These are phyloP conservation scores for Odontocolon sp. DNA, from an alignment of 2,888 invertebrate species.

Conservation along the genomic window DNA sequence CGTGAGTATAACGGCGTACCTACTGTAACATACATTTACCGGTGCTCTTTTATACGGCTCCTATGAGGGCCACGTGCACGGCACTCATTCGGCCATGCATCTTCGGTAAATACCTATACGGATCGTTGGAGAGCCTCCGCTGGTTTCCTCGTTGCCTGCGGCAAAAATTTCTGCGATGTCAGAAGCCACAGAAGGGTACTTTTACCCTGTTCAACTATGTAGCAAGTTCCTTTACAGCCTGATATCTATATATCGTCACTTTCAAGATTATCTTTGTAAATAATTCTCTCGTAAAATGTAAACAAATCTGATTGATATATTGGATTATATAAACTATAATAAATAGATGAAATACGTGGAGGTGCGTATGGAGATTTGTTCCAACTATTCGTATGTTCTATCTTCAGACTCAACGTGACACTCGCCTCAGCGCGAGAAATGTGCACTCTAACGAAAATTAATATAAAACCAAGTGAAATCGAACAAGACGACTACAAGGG, in stretches of 20 bases:
- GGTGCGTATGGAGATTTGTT: too few species aligned
- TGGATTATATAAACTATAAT: too few species aligned
- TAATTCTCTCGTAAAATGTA: too few species aligned
- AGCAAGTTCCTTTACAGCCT: background rate
- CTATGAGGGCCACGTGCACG: slow-evolving; percentile 62
- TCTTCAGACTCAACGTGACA: too few species aligned
- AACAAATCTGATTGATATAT: too few species aligned
- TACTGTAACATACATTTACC: slow-evolving; percentile 38
- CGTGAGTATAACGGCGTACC: slow-evolving; percentile 33
- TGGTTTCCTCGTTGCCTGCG: slow-evolving; percentile 18
- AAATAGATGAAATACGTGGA: too few species aligned
- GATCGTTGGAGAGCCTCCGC: slow-evolving; percentile 35
- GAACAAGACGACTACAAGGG: too few species aligned
- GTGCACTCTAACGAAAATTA: too few species aligned
- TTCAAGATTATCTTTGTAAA: slow-evolving; percentile 10
- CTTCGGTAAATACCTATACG: slow-evolving; percentile 66
- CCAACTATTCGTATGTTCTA: too few species aligned
- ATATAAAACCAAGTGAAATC: too few species aligned
- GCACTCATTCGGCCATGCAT: slow-evolving; percentile 62
- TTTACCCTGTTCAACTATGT: slow-evolving; percentile 14
- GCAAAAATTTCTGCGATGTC: slow-evolving; percentile 61
- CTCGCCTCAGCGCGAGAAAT: too few species aligned
- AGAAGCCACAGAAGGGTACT: slow-evolving; percentile 16
- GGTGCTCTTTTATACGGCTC: background rate
- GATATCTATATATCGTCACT: slow-evolving; percentile 27